phyloP scores from a whole-genome alignment of 2,113 vertebrate genomes.

The Albula glossodonta region DNA sequence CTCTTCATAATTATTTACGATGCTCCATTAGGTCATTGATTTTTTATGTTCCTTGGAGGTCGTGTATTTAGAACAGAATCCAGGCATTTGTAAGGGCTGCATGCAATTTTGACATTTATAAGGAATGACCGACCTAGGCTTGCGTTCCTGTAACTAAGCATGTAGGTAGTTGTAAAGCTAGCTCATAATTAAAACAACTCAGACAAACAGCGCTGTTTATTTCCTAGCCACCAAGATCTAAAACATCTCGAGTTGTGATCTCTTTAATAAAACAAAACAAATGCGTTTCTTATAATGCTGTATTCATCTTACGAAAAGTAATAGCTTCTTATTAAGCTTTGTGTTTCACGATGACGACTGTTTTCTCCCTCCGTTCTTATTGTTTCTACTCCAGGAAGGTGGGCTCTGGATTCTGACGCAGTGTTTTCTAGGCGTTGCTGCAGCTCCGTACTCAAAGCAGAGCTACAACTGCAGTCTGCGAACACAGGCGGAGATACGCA shows the following conservation, averaged over 20 bases:
- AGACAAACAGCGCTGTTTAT: neutral
- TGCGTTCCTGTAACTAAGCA: neutral
- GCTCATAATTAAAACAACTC: neutral
- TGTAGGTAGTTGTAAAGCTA: neutral
- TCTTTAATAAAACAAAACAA: neutral
- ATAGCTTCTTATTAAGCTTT: neutral
- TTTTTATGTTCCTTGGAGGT: neutral
- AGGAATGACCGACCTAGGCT: neutral
- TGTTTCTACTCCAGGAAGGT: conserved; percentile 40
- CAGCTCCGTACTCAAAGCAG: conserved; percentile 37
- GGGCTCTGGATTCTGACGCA: conserved; percentile 60
- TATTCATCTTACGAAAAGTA: neutral
- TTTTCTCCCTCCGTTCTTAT: neutral
- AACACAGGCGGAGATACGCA: conserved; percentile 27
- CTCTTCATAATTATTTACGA: neutral
- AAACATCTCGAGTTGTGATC: neutral
- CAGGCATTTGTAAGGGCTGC: neutral
- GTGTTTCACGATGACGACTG: neutral
- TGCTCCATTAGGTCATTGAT: neutral
- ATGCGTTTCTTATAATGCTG: neutral
- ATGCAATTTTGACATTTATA: neutral
- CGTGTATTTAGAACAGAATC: neutral
- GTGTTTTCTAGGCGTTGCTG: conserved; percentile 43
- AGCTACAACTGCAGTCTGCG: conserved; percentile 23
- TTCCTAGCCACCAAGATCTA: neutral